Conservation (phyloP, 2,113 vertebrate genomes). For the Corydoras sp. region DNA sequence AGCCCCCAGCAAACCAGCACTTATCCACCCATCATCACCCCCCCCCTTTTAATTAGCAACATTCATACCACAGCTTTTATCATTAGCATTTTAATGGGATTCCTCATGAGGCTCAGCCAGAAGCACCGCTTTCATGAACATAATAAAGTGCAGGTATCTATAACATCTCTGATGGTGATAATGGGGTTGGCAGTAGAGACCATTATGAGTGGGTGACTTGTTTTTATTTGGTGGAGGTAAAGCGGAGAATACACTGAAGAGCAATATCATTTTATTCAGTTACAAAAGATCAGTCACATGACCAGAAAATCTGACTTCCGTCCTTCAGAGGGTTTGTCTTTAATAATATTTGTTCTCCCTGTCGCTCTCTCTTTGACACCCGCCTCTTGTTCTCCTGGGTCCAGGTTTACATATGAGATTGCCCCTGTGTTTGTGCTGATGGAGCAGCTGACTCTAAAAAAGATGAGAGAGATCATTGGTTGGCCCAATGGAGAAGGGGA, state of each 20-base stretch:
- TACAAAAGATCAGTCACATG: no score
- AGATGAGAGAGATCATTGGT: constrained; percentile 97
- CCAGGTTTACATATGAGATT: constrained; percentile 76
- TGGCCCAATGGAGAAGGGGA: constrained; percentile 93
- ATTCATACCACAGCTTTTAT: constrained; percentile 36
- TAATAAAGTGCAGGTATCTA: constrained; percentile 15
- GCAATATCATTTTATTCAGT: neutral
- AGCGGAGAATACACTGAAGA: constrained; percentile 4
- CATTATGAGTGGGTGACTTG: constrained; percentile 13
- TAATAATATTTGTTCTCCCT: no score
- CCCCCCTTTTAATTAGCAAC: constrained; percentile 63
- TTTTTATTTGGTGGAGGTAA: neutral
- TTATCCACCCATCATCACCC: constrained; percentile 53
- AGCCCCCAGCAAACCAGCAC: constrained; percentile 56
- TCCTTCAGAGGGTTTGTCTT: constrained; percentile 1
- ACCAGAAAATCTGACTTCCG: no score
- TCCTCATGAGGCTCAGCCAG: neutral
- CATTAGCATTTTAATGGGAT: constrained; percentile 10
- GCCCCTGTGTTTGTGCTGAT: constrained; percentile 98
- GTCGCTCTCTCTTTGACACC: neutral
- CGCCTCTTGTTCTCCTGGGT: neutral
- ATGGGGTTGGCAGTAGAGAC: constrained; percentile 13
- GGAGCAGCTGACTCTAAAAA: constrained; percentile 97
- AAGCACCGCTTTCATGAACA: constrained; percentile 7
- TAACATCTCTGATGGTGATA: constrained; percentile 22